Evolutionary conservation across 2,797 vertebrate genomes (phyloP), one percentile per base, ranked within the genome.

Genomic region (Mionectes olivaceus): DNA sequence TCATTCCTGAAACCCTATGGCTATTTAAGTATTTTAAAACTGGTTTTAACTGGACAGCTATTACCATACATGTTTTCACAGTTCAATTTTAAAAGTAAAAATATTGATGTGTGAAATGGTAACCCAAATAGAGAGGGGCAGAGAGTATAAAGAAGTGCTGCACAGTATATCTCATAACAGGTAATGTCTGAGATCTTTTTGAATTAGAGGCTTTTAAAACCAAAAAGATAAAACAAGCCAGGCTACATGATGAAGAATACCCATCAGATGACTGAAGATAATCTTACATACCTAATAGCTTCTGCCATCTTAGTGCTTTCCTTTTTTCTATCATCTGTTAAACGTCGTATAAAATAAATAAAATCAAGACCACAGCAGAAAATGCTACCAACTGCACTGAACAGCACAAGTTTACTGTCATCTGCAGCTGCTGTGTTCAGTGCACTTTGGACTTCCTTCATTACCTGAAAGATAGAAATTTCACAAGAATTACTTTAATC

Each of bases 401-500:
- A 98, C 37, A 99, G 96, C 73, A 99, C 99, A 57, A 99, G 98
- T 96, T 99, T 99, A 94, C 99, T 99, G 98, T 99, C 99, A 28
- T 99, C 99, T 14, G 99, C 99, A 6, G 99, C 99, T 4, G 99
- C 99, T 0, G 99, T 99, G 39, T 98, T 98, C 98, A 99, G 98
- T 80, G 99, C 99, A 30, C 99, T 99, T 97, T 99, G 99, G 93
- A 99, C 98, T 97, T 99, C 99, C 97, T 99, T 99, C 99, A 99
- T 99, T 92, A 99, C 99, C 99, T 99, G 97, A 97, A 89, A 96
- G 91, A 92, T 28, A 8, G 94, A 71, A 90, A 74, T 61, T 22
- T 67, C 19, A 21, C 68, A 68, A 88, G 32, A 39, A 59, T 35
- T 2, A 71, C 69, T 61, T 77, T 23, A 90, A 79, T 57, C 10